These are phyloP conservation scores for Stenichneumon culpator DNA, from an alignment of 2,888 invertebrate genomes.

Conservation along the genomic window DNA sequence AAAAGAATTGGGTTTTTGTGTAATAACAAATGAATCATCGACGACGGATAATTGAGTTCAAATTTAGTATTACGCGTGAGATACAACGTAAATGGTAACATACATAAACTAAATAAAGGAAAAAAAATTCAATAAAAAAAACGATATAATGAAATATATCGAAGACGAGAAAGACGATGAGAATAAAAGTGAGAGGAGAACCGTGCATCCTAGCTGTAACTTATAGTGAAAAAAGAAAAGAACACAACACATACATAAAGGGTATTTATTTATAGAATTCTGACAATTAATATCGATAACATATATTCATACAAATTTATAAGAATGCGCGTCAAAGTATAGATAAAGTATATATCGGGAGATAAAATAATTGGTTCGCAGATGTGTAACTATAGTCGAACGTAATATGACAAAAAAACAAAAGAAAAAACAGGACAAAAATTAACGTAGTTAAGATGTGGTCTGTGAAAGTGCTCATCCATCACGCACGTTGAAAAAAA, in stretches of 20 bases:
- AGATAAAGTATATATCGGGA: conserved; percentile 37
- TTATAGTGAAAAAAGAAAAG: conserved; percentile 67
- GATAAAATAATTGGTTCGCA: conserved; percentile 23
- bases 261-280: conserved; percentile 75
- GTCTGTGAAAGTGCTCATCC: conserved; percentile 50
- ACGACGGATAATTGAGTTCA: conserved; percentile 69
- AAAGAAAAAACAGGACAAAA: background rate
- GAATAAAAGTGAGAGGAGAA: conserved; percentile 65
- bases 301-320: conserved; percentile 49
- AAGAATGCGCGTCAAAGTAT: conserved; percentile 26
- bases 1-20: background rate
- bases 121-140: conserved; percentile 55
- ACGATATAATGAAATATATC: background rate
- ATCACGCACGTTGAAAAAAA: conserved; percentile 45
- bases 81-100: conserved; percentile 35
- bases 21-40: conserved; percentile 25
- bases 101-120: conserved; percentile 17
- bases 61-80: conserved; percentile 72
- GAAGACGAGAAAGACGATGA: conserved; percentile 22
- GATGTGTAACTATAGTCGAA: conserved; percentile 33
- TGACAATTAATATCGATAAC: conserved; percentile 72
- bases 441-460: conserved; percentile 37
- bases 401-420: conserved; percentile 33
- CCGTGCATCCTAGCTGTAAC: conserved; percentile 73
- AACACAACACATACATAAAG: conserved; percentile 66